phyloP scores from a whole-genome alignment of 2,888 invertebrate species.

The Eristalinus aeneus region DNA sequence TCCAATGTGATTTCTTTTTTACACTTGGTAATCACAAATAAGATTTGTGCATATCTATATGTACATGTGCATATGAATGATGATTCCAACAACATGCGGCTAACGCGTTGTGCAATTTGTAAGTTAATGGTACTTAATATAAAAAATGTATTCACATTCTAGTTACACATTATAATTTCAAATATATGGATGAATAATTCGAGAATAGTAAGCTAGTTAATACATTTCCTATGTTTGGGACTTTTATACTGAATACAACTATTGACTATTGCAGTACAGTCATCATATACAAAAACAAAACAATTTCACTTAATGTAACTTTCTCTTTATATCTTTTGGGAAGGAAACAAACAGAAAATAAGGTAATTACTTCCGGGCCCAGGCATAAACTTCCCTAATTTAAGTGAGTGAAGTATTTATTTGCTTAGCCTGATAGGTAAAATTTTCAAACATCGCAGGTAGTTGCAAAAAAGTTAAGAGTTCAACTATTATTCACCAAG shows the following conservation, averaged over 20 bases:
- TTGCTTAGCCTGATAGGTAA: neutral
- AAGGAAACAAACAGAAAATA: neutral
- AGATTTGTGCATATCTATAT: neutral
- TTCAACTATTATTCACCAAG: neutral
- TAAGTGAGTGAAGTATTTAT: neutral
- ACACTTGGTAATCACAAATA: neutral
- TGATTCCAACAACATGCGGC: too few species aligned
- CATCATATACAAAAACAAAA: too few species aligned
- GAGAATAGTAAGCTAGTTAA: too few species aligned
- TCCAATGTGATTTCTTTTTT: conserved; percentile 41
- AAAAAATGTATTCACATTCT: too few species aligned
- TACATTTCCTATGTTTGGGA: too few species aligned
- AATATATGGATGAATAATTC: too few species aligned
- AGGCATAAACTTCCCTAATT: neutral
- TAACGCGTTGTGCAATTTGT: too few species aligned
- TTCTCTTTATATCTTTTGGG: neutral
- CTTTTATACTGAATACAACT: too few species aligned
- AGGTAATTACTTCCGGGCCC: neutral
- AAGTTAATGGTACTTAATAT: too few species aligned
- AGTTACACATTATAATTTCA: too few species aligned
- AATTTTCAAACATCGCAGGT: neutral
- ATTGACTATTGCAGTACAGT: too few species aligned
- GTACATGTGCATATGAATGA: neutral
- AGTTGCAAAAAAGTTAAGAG: neutral
- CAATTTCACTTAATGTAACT: neutral